These are phyloP conservation scores for Cichladusa arquata DNA, from an alignment of 2,113 vertebrate species.

Conservation along the genomic window DNA sequence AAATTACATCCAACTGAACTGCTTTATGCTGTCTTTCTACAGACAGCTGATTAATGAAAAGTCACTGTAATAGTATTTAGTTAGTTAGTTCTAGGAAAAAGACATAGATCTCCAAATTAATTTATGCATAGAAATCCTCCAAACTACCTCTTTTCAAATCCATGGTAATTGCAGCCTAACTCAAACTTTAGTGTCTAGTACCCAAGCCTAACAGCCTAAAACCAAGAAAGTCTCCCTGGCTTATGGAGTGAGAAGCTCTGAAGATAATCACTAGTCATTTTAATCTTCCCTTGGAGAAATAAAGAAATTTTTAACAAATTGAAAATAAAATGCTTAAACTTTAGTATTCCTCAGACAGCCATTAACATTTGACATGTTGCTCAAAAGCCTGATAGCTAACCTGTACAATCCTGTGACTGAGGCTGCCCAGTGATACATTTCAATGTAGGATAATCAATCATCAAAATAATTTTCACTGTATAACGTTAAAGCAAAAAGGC, in stretches of 20 bases:
- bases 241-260: background rate
- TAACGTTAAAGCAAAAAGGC: background rate
- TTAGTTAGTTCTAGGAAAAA: background rate
- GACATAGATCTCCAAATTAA: background rate
- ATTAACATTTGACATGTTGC: background rate
- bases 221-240: background rate
- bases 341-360: background rate
- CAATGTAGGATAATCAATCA: background rate
- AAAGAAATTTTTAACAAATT: background rate
- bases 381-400: background rate
- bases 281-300: background rate
- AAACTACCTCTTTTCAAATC: background rate
- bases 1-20: background rate
- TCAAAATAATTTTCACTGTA: background rate
- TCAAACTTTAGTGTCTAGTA: background rate
- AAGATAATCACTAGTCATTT: background rate
- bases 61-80: background rate
- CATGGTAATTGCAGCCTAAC: background rate
- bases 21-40: background rate
- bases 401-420: background rate
- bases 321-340: slow-evolving; percentile 2
- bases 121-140: background rate
- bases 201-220: background rate
- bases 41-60: background rate
- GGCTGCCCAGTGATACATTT: background rate